Evolutionary conservation across 2,797 vertebrate genomes (phyloP).

Genomic region (Catamblyrhynchus diadema): DNA sequence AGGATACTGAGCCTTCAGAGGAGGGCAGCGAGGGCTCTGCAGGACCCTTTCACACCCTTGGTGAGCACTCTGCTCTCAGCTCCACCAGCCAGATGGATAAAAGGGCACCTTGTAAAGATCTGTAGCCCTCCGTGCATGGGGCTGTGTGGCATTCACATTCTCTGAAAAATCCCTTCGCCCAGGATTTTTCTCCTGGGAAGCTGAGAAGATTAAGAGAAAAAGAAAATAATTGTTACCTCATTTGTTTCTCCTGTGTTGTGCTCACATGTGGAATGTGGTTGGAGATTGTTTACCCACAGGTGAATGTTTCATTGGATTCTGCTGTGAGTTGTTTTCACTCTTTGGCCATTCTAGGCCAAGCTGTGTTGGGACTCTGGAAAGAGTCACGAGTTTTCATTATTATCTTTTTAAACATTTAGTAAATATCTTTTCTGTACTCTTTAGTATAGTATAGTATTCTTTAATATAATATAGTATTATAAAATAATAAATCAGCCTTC

Average conservation of each 20-base stretch:
- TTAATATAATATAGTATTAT: no score
- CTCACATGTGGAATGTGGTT: background rate
- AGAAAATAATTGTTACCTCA: background rate
- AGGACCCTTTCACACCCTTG: accelerated
- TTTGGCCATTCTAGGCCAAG: background rate
- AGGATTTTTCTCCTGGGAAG: background rate
- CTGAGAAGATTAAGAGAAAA: background rate
- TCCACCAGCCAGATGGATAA: accelerated
- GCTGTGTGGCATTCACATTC: no score
- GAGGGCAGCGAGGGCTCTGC: background rate
- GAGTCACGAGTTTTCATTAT: no score
- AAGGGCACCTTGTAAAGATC: background rate
- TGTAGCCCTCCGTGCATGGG: accelerated
- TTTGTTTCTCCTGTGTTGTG: background rate
- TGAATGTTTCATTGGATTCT: background rate
- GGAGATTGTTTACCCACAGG: no score
- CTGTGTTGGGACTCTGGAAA: no score
- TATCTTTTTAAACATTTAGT: no score
- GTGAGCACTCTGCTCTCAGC: background rate
- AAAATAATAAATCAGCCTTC: no score
- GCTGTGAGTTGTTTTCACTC: background rate
- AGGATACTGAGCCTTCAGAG: background rate
- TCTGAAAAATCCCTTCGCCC: background rate
- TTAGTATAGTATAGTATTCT: no score
- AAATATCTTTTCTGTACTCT: no score